Evolutionary conservation across 53 echinoderm and acorn worm genomes (phyloP), one percentile per base, ranked within the genome.

Genomic region (Patiria pectinifera): DNA sequence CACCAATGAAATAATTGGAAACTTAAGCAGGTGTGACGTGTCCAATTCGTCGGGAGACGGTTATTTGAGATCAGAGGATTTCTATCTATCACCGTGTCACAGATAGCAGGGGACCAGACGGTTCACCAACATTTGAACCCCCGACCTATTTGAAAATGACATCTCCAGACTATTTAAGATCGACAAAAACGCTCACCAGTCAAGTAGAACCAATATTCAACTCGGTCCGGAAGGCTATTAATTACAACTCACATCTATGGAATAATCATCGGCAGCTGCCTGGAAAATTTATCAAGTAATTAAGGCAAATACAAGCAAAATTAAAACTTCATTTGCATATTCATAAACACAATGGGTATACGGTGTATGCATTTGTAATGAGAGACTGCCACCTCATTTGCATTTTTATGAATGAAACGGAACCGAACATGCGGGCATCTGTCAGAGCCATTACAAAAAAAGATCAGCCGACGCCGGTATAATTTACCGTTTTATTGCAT

Each of bases 401-500:
- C 86, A 86, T 86, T 71, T 86, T 86, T 86, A 86, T 86, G 86
- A 86, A 86, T 86, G 86, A 86, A 86, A 46, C 75, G 72, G 59
- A 22, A 48, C 62, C 25, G 35, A 74, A 74, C 74, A 86, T 86
- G 86, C 86, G 86, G 86, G 86, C 49, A 53, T 53, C 53, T 53
- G 18, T 16, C 15, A 35, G n/a, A 85, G 69, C 69, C 4, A 44
- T 85, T 46, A 79, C 11, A 11, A 19, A 79, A 47, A 79, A 15
- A 18, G 46, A 79, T 18, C 15, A 4, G 12, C 45, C 46, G 26
- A 11, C 14, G 79, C 45, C 11, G 48, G 24, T 5, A 22, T n/a
- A 74, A 74, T 74, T 4, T 74, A 23, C 14, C 19, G 66, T 22
- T 74, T 74, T 74, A 74, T 74, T 16, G 74, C 74, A n/a, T 10